Evolutionary conservation across 2,888 invertebrate genomes (phyloP), one percentile per base, ranked within the genome.

Genomic region (Physocephala rufipes): DNA sequence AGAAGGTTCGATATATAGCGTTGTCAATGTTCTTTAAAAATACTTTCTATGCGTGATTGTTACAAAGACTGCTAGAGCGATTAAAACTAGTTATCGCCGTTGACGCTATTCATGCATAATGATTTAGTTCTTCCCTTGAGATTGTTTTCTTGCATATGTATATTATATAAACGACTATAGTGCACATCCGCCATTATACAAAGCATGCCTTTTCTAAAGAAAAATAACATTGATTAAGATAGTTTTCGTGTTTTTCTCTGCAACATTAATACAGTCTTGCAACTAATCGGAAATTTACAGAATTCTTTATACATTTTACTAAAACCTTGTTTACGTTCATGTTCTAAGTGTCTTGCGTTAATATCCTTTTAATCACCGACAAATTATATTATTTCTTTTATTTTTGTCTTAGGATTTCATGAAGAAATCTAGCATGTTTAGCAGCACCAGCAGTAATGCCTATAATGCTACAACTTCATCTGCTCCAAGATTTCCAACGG

Each of bases 341-440:
- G n/a, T 30, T 30, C 7, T 9, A 19, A 30, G 49, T n/a, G 30
- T 65, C 51, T 65, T 51, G 65, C 51, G 36, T 36, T 36, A 36
- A 36, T 66, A 58, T 61, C 51, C 28, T 68, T 67, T 49, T 62
- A 63, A n/a, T 61, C 69, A 66, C 45, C 67, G 65, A 69, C 70
- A 15, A 47, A 24, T 70, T 43, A 24, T n/a, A 63, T 53, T 71
- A 62, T 72, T 72, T 61, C 21, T 58, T 9, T 65, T 30, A 68
- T 68, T 67, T 73, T 58, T 62, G 7, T 84, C n/a, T n/a, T n/a
- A 90, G 90, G 90, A 90, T 83, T 87, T 81, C 75, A 79, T 74
- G 79, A 82, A 59, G 78, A 77, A 68, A 88, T 88, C 88, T 73
- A 81, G 76, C 65, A 88, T 87, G 80, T 86, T 85, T 67, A 88